phyloP scores from a whole-genome alignment of 2,113 vertebrate species.

The Neogobius melanostomus region DNA sequence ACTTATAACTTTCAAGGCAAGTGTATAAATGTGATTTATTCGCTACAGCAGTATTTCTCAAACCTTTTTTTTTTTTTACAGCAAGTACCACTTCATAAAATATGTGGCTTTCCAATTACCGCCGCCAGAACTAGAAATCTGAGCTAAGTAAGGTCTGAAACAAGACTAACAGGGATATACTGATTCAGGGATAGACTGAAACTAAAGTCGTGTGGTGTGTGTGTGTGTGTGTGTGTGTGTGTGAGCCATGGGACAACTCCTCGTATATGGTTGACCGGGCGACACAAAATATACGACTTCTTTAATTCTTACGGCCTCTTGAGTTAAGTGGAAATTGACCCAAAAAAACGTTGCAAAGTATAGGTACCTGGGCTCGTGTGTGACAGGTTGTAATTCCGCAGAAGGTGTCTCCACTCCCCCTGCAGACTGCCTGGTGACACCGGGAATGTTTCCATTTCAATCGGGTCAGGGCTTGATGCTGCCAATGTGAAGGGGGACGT shows the following conservation, averaged over 20 bases:
- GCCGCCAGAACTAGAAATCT: too few species aligned
- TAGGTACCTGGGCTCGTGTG: slow-evolving; percentile 14
- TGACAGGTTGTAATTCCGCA: slow-evolving; percentile 58
- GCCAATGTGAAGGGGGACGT: slow-evolving; percentile 60
- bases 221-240: too few species aligned
- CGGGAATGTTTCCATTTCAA: slow-evolving; percentile 69
- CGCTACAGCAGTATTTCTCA: too few species aligned
- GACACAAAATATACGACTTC: slow-evolving; percentile 3
- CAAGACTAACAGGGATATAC: too few species aligned
- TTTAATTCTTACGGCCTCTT: slow-evolving; percentile 10
- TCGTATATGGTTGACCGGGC: neutral
- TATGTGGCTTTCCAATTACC: too few species aligned
- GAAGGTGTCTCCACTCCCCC: slow-evolving; percentile 45
- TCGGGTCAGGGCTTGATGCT: slow-evolving; percentile 50
- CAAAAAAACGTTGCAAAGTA: slow-evolving; percentile 7
- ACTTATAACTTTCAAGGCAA: neutral
- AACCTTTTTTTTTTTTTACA: too few species aligned
- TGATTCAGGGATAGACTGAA: too few species aligned
- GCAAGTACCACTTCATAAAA: too few species aligned
- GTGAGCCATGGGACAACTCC: too few species aligned
- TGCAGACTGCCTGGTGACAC: slow-evolving; percentile 66
- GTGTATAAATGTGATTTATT: neutral
- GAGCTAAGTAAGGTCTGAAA: too few species aligned
- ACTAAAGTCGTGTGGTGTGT: too few species aligned
- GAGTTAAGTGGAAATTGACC: slow-evolving; percentile 30